phyloP scores from a whole-genome alignment of 2,113 vertebrate genomes.

The Phainopepla nitens region DNA sequence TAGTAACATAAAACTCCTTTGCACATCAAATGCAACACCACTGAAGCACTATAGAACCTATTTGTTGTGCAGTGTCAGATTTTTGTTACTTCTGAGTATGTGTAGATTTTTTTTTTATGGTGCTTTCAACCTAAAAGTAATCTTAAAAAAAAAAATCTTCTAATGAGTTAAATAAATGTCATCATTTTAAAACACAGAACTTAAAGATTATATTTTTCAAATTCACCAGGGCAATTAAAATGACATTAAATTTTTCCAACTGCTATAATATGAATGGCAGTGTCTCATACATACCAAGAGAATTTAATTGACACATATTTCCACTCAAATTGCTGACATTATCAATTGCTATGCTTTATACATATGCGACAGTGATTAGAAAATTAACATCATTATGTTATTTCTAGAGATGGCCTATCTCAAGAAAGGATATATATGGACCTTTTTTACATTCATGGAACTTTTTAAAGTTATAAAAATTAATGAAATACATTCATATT shows the following conservation, averaged over 20 bases:
- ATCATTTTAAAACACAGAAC: not conserved
- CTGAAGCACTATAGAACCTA: not conserved
- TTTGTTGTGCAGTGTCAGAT: fast-evolving
- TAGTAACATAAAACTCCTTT: not conserved
- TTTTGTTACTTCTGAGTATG: not conserved
- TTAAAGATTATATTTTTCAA: not conserved
- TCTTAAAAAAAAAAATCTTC: not conserved
- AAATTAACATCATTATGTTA: slow-evolving; percentile 42
- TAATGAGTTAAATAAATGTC: not conserved
- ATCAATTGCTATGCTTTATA: not conserved
- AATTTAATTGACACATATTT: slow-evolving; percentile 32
- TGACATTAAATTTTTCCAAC: not conserved
- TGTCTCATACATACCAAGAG: not conserved
- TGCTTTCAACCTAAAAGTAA: not conserved
- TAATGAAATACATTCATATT: not conserved
- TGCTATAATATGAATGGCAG: not conserved
- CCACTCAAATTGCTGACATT: not conserved
- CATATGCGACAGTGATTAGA: not conserved
- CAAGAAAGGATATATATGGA: not conserved
- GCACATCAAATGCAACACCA: not conserved
- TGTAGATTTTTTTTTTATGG: not conserved
- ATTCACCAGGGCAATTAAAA: not conserved
- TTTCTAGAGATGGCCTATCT: not conserved
- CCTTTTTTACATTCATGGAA: not conserved
- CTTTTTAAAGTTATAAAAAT: not conserved